Percentiles rank a stretch among this genome's conserved stretches.
phyloP scores from a whole-genome alignment of 2,797 vertebrate species.

The Danionella dracula region DNA sequence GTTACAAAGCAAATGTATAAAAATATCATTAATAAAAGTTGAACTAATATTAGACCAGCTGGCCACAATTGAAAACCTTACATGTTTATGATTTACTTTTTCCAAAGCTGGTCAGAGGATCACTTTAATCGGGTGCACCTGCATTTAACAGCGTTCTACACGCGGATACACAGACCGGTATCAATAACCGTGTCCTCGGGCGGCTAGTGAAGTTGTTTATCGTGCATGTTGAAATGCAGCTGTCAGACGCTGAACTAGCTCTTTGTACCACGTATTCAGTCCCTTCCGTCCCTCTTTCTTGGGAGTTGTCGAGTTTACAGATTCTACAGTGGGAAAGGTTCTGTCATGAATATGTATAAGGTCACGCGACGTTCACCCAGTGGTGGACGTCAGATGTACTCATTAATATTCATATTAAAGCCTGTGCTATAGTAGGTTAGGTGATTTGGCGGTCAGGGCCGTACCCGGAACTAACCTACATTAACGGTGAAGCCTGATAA shows the following conservation, averaged over 20 bases:
- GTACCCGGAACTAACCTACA: constrained; percentile 50
- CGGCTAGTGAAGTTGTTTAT: background rate
- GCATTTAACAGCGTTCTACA: background rate
- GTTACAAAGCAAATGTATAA: too few species aligned
- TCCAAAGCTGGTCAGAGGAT: background rate
- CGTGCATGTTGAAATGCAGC: constrained; percentile 10
- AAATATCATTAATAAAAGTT: too few species aligned
- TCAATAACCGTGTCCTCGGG: background rate
- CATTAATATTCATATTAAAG: background rate
- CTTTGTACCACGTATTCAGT: constrained; percentile 37
- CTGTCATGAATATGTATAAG: constrained; percentile 1
- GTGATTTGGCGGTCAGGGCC: constrained; percentile 15
- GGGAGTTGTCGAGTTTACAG: constrained; percentile 30
- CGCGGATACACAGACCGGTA: background rate
- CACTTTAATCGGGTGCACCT: background rate
- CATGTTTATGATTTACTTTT: background rate
- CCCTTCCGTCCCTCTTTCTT: constrained; percentile 30
- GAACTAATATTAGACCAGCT: too few species aligned
- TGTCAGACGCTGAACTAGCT: constrained; percentile 21
- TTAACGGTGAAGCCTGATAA: constrained; percentile 55
- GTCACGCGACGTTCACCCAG: background rate
- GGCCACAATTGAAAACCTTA: too few species aligned
- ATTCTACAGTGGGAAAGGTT: background rate
- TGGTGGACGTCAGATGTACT: background rate
- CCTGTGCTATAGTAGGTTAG: background rate